Percentiles rank a stretch among this genome's conserved stretches.
phyloP scores from a whole-genome alignment of 2,888 invertebrate species.

The Hylaea fasciaria region DNA sequence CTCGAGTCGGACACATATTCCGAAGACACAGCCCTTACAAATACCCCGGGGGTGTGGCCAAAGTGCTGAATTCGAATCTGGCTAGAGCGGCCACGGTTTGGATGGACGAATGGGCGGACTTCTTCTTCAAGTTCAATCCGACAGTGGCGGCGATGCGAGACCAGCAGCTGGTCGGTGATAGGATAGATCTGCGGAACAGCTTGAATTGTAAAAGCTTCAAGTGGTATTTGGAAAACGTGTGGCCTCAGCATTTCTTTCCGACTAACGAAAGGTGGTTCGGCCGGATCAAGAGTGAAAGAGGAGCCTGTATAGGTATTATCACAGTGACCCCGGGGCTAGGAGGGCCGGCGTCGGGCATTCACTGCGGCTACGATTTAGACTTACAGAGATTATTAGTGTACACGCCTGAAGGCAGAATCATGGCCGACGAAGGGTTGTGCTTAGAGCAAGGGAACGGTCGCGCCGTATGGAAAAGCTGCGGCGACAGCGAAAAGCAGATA shows the following conservation, averaged over 20 bases:
- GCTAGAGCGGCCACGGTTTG: conserved; percentile 97
- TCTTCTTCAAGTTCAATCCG: conserved; percentile 94
- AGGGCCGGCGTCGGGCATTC: conserved; percentile 87
- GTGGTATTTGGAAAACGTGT: conserved; percentile 97
- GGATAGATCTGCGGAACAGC: conserved; percentile 88
- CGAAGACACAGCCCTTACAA: conserved; percentile 97
- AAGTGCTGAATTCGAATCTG: conserved; percentile 95
- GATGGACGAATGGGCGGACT: conserved; percentile 99
- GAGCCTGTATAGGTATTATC: conserved; percentile 68
- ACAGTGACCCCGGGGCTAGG: conserved; percentile 87
- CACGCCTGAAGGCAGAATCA: conserved; percentile 88
- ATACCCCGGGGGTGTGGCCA: conserved; percentile 95
- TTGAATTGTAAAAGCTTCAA: conserved; percentile 94
- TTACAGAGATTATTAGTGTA: conserved; percentile 90
- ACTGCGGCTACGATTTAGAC: conserved; percentile 85
- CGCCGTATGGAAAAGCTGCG: conserved; percentile 90
- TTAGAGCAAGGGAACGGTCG: conserved; percentile 88
- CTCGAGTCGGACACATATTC: conserved; percentile 97
- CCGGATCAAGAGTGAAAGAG: conserved; percentile 86
- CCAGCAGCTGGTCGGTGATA: conserved; percentile 85
- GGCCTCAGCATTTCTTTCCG: conserved; percentile 98
- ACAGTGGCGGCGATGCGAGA: conserved; percentile 85
- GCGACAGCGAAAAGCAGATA: conserved; percentile 86
- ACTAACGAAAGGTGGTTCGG: conserved; percentile 95
- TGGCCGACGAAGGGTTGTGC: conserved; percentile 95